Base-by-base conservation (phyloP, 2,888 invertebrate species). In the Yponomeuta evonymella region DNA sequence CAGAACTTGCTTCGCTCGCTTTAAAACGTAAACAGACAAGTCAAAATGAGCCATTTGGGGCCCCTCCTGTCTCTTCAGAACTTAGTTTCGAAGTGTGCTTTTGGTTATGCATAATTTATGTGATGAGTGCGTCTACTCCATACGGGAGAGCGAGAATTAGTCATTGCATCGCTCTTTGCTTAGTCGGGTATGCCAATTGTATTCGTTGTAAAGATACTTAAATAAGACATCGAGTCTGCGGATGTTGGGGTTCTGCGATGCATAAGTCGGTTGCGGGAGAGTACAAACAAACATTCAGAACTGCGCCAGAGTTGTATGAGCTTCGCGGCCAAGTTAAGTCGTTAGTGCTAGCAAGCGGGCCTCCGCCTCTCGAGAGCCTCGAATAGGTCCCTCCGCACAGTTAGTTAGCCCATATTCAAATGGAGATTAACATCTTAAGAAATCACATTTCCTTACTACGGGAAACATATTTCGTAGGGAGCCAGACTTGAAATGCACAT, bases 81-180 rank as follows among this genome's bases (percentile, higher is more conserved):
- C 64, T 64, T 64, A 64, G 64, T 64, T 64, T 23, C 29, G 64
- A 64, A 64, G 29, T 64, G 64, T 30, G 64, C 64, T 64, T 10
- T 30, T 29, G 29, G 29, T 23, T 15, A 58, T 58, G 51, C 51
- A 58, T 58, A 58, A 58, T 58, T 58, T 58, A 58, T 58, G 15
- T 2, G 51, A 15, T 15, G 51, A 58, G 51, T 58, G 51, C 51
- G 51, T 58, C 51, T 12, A 58, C 51, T 58, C 12, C 51, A 15
- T 15, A 58, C 15, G 51, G 3, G 15, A 3, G 51, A 12, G 15
- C 51, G 15, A 58, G 15, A 4, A 43, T 8, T 6, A 43, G 9
- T 5, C 43, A 43, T 8, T 43, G 8, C 43, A 2, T 12, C 0
- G 15, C 15, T 58, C 2, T 58, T 58, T 58, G 0, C 15, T 58